Evolutionary conservation across 2,888 invertebrate genomes (phyloP).

Genomic region (Pristionchus arcanus): DNA sequence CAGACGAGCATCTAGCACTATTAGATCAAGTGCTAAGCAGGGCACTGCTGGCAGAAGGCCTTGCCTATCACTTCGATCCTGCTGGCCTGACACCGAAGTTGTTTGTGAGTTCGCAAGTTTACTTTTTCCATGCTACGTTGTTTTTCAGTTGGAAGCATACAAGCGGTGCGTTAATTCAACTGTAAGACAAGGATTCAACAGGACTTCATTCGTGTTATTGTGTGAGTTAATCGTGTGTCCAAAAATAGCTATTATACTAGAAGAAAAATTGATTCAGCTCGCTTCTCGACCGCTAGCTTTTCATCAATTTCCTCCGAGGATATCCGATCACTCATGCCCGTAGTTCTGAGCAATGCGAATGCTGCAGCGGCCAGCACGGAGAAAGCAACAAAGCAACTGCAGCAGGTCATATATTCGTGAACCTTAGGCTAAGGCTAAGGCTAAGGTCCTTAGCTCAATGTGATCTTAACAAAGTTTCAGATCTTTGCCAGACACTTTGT

Average conservation of each 20-base stretch:
- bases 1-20: constrained; percentile 72
- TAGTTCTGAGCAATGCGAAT: constrained; percentile 64
- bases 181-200: constrained; percentile 62
- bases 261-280: background rate
- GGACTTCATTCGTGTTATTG: constrained; percentile 63
- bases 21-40: constrained; percentile 73
- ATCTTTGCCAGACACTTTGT: constrained; percentile 73
- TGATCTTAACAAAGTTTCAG: background rate
- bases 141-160: constrained; percentile 60
- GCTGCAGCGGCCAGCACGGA: background rate
- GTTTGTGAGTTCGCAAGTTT: background rate
- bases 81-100: constrained; percentile 63
- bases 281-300: constrained; percentile 56
- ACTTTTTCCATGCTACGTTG: no score
- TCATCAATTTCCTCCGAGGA: constrained; percentile 72
- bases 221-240: constrained; percentile 55
- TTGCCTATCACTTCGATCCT: constrained; percentile 69
- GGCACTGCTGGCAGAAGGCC: constrained; percentile 69
- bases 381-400: background rate
- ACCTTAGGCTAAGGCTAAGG: no score
- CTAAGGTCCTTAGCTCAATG: no score
- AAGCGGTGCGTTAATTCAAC: constrained; percentile 61
- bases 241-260: background rate
- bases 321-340: constrained; percentile 72
- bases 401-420: background rate